phyloP scores from a whole-genome alignment of 2,797 vertebrate species.

The Platalea minor region DNA sequence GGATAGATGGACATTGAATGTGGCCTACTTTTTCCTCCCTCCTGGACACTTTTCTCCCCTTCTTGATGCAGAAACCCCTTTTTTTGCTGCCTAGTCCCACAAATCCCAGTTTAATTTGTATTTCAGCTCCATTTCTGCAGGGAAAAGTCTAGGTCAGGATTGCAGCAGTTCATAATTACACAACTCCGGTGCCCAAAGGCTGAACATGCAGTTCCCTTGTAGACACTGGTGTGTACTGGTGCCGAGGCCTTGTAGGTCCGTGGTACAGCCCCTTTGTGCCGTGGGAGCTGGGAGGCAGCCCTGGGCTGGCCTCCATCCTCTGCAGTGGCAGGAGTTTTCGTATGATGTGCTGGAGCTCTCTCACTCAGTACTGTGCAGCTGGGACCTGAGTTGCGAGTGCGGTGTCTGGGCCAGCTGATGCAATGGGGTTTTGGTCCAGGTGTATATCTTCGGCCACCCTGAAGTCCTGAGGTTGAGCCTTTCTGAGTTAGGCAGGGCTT shows the following conservation, averaged over 20 bases:
- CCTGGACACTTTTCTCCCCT: not conserved
- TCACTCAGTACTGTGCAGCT: not conserved
- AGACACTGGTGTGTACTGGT: fast-evolving
- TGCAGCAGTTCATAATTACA: not conserved
- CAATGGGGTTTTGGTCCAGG: not conserved
- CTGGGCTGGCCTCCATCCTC: not conserved
- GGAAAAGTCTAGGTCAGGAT: not conserved
- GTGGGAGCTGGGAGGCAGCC: not conserved
- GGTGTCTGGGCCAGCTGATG: not conserved
- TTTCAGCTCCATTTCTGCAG: not conserved
- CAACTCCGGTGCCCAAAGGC: not conserved
- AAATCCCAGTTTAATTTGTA: not conserved
- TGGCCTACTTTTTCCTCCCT: not conserved
- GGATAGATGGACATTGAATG: not conserved
- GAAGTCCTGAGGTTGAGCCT: not conserved
- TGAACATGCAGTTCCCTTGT: not conserved
- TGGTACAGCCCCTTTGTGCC: not conserved
- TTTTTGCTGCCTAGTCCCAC: not conserved
- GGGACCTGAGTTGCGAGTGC: not conserved
- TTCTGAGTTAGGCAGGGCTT: not conserved
- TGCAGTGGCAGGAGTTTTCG: not conserved
- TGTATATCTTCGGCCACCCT: not conserved
- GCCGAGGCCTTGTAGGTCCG: fast-evolving
- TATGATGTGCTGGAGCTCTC: fast-evolving
- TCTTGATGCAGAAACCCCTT: not conserved